phyloP scores from a whole-genome alignment of 2,797 vertebrate genomes.

The Parambassis ranga region DNA sequence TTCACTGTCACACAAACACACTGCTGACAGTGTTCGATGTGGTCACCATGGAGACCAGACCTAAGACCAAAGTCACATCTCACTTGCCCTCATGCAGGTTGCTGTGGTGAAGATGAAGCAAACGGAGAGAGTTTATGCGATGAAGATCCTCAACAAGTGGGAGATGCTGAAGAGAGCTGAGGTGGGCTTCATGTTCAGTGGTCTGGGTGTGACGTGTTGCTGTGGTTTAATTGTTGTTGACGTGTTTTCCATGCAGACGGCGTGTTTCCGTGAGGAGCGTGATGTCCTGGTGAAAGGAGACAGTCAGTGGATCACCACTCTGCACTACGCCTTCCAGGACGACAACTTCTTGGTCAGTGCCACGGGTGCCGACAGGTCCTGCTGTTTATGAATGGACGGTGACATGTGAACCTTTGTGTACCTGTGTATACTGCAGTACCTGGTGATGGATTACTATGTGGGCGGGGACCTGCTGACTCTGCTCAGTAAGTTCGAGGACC shows the following conservation, averaged over 20 bases:
- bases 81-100: conserved; percentile 78
- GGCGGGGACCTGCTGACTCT: conserved; percentile 95
- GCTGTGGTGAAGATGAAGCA: conserved; percentile 98
- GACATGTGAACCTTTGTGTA: too few relatives aligned
- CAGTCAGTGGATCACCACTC: conserved; percentile 96
- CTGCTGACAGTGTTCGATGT: not conserved
- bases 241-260: conserved; percentile 81
- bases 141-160: conserved; percentile 99
- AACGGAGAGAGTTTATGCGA: conserved; percentile 96
- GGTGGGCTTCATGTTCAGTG: conserved; percentile 74
- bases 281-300: conserved; percentile 96
- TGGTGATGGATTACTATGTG: conserved; percentile 99
- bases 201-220: not conserved
- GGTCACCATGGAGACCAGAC: not conserved
- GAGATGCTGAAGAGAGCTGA: conserved; percentile 99
- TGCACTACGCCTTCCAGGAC: conserved; percentile 98
- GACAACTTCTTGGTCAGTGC: conserved; percentile 92
- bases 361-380: too few relatives aligned
- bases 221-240: not conserved
- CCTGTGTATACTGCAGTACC: conserved; percentile 49
- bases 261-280: conserved; percentile 95
- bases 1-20: not conserved
- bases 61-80: too few relatives aligned
- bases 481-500: conserved; percentile 98
- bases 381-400: too few relatives aligned